A percentile compares a stretch with the other conserved stretches of the same genome.
phyloP scores from a whole-genome alignment of 2,888 invertebrate genomes.

The Dolichopus griseipennis region DNA sequence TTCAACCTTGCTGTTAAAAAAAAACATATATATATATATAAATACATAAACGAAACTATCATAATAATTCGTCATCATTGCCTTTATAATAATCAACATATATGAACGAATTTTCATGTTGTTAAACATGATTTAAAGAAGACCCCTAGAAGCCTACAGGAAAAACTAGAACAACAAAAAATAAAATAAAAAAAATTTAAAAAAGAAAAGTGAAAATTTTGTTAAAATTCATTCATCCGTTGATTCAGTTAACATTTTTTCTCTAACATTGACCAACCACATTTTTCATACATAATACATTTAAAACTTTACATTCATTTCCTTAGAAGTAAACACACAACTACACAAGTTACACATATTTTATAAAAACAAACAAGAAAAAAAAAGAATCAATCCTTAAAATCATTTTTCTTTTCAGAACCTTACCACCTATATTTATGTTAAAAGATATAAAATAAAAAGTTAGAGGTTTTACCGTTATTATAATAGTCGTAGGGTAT shows the following conservation, averaged over 20 bases:
- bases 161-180: neutral
- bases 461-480: neutral
- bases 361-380: neutral
- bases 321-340: too few relatives aligned
- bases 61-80: too few relatives aligned
- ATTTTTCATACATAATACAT: neutral
- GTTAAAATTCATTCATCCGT: constrained; percentile 6
- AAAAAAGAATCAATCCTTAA: neutral
- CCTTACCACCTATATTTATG: neutral
- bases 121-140: too few relatives aligned
- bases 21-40: too few relatives aligned
- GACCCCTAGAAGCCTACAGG: neutral
- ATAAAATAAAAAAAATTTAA: neutral
- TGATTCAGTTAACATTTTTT: neutral
- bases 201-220: neutral
- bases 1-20: too few relatives aligned
- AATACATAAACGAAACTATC: too few relatives aligned
- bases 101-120: too few relatives aligned
- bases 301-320: neutral
- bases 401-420: neutral
- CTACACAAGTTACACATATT: too few relatives aligned
- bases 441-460: neutral
- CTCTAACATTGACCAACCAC: too few relatives aligned
- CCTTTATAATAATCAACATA: too few relatives aligned
- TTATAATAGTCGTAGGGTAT: too few relatives aligned